Evolutionary conservation across 2,888 invertebrate genomes (phyloP), one percentile per base, ranked within the genome.

Genomic region (Caenorhabditis wallacei): DNA sequence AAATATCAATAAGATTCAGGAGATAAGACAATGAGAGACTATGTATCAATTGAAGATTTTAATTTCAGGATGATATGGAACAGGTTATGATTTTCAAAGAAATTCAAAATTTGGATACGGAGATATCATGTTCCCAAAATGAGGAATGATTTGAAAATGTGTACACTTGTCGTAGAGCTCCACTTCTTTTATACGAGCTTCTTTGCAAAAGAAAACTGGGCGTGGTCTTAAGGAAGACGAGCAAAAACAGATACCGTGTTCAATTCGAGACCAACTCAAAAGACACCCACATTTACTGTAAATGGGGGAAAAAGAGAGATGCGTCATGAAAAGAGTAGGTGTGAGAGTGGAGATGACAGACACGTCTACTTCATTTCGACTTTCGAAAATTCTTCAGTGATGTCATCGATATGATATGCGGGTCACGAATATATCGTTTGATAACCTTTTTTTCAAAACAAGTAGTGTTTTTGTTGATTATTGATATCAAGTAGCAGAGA

Each of bases 31-130:
- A 26, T 22, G 11, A 8, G 48, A 69, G n/a, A 53, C 61, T 46
- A 56, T 24, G 16, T 48, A 48, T 30, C 37, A 35, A 5, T 10
- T 57, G 66, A 75, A 75, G 57, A 66, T 48, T 68, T 68, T 59
- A 57, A 53, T 37, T 69, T 69, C 68, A 59, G 68, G 59, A 76
- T 24, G 26, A 16, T 10, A 5, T 8, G 16, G 22, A 76, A 76
- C 76, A 76, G 76, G 76, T 69, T 76, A 53, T 69, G 76, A 76
- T 76, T 61, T 76, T 76, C 76, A 76, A 76, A 76, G 76, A 57
- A 66, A 43, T 20, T 16, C 11, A n/a, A 11, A 18, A 24, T 20
- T 13, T 30, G 40, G 37, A 40, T 20, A 40, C 59, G 40, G 20
- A 59, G 59, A 59, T 37, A 30, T n/a, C 46, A 24, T n/a, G 26